A percentile compares a stretch with the other conserved stretches of the same genome.
Evolutionary conservation across 1,140 invertebrate genomes (phyloP).

Genomic region (Sinella curviseta): DNA sequence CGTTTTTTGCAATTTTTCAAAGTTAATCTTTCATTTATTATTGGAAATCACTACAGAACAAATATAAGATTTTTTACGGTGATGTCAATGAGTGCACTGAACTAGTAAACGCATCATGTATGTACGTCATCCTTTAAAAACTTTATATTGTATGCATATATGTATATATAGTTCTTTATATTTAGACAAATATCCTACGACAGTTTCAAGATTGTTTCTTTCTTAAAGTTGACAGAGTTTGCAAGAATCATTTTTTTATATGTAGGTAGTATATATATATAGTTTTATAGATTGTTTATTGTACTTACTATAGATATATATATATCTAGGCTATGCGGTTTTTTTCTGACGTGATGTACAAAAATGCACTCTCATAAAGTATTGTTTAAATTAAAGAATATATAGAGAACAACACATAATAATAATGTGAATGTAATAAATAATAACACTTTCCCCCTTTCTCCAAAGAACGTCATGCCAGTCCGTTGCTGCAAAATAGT

Average conservation of each 20-base stretch:
- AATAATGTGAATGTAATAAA: too few species aligned
- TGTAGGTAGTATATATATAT: background rate
- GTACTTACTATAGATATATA: too few species aligned
- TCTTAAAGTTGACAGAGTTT: background rate
- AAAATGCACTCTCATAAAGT: background rate
- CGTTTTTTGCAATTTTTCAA: background rate
- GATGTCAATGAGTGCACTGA: slow-evolving; percentile 11
- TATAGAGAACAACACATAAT: too few species aligned
- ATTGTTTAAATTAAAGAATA: too few species aligned
- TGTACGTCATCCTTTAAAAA: slow-evolving; percentile 1
- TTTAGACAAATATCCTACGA: background rate
- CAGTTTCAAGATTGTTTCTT: background rate
- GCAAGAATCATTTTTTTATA: background rate
- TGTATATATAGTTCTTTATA: too few species aligned
- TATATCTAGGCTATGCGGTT: too few species aligned
- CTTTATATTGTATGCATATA: too few species aligned
- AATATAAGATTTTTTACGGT: background rate
- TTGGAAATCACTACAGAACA: slow-evolving; percentile 12
- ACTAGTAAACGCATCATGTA: background rate
- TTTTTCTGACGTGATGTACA: background rate
- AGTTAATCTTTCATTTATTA: slow-evolving; percentile 18
- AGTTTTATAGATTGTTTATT: too few species aligned
- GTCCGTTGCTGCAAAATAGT: slow-evolving; percentile 24
- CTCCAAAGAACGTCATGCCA: slow-evolving; percentile 37
- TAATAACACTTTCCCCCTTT: background rate